Base-by-base conservation (phyloP, 2,888 invertebrate genomes). In the Pasiphila rectangulata region DNA sequence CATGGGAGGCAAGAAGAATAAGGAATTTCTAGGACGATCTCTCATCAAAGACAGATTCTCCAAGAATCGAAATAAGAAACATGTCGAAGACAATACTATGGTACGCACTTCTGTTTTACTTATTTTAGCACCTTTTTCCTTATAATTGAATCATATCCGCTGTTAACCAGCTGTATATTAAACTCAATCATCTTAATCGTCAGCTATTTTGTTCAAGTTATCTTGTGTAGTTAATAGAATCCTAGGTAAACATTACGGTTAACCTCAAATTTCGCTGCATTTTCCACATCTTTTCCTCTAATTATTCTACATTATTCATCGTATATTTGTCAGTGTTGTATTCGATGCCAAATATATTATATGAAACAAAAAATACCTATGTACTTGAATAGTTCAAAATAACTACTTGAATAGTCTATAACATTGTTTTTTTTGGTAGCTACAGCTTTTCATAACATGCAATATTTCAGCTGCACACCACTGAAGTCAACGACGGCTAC, bases 401-500 rank as follows among this genome's bases (percentile, higher is more conserved):
- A n/a, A n/a, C n/a, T n/a, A n/a, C n/a, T n/a, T n/a, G n/a, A n/a
- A n/a, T n/a, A n/a, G n/a, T n/a, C n/a, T n/a, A n/a, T n/a, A n/a
- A n/a, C n/a, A n/a, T n/a, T n/a, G n/a, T n/a, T n/a, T n/a, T n/a
- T n/a, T n/a, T n/a, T n/a, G n/a, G n/a, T n/a, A n/a, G n/a, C n/a
- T n/a, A n/a, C 13, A 17, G 1, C 16, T 5, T 30, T 4, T 30
- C 30, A 17, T 9, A 17, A 16, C 7, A 30, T 9, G 5, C 17
- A 30, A 32, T 32, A n/a, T 32, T 13, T 9, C 61, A 92, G 95
- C 83, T 97, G 3, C 97, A 97, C 66, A 96, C 96, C 2, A 93
- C 95, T 13, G 97, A 97, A 70, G 83, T 98, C 1, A 92, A 95
- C 60, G 98, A 98, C 86, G 97, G 96, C 2, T 96, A 94, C 63